Evolutionary conservation across 2,113 vertebrate genomes (phyloP), one percentile per base, ranked within the genome.

Genomic region (Eurystomus gularis): DNA sequence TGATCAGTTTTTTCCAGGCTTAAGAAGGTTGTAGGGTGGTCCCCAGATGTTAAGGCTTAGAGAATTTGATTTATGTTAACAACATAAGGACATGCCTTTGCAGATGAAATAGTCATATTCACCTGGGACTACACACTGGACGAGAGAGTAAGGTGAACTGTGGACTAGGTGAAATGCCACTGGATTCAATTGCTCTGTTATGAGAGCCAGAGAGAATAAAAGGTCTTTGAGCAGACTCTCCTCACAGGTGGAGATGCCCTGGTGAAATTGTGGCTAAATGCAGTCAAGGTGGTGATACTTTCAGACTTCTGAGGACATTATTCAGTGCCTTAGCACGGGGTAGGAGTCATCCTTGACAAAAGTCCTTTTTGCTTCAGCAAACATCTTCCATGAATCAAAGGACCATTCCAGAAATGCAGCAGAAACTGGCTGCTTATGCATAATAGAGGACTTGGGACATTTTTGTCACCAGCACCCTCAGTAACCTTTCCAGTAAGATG

Each of bases 361-460:
- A 78, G 5, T 17, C 21, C 11, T 77, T 88, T 31, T 68, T 42
- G 5, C 55, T 84, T 81, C 48, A 55, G 23, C 10, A 12, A 87
- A 6, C 4, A 29, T 28, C 11, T 65, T 82, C 31, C 18, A 26
- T 15, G 8, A 79, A 40, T 72, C 20, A 79, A 82, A 86, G 9
- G 9, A 37, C 13, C 4, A 17, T 54, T 76, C 12, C 49, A 75
- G 58, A 82, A 85, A 68, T 6, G 3, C 28, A 81, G 15, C 6
- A 89, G 61, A 76, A 91, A 28, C 17, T 54, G 4, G 0, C 17
- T 68, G 5, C 7, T 12, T 55, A 5, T 33, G 19, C 15, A 8
- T 46, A 55, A 17, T 11, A 42, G 17, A n/a, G 2, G 3, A 33
- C 6, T 44, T 51, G 1, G 1, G 0, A 11, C 7, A 44, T 44